These are phyloP conservation scores for Temnothorax curvispinosus DNA, from an alignment of 1,140 invertebrate species.

Conservation along the genomic window DNA sequence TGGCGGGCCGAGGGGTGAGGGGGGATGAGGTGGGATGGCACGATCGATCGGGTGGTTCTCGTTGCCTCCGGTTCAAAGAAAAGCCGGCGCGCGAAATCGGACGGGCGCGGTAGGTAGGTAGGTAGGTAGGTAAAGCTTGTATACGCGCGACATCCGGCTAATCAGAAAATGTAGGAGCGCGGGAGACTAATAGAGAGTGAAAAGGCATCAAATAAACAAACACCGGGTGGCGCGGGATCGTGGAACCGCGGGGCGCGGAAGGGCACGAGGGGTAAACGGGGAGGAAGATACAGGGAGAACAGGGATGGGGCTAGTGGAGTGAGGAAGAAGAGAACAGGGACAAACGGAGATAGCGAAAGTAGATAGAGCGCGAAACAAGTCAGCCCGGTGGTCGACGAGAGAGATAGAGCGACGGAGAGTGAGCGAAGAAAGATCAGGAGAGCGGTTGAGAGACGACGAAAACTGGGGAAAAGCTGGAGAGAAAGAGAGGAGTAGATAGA, in stretches of 20 bases:
- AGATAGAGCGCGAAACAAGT: slow-evolving; percentile 44
- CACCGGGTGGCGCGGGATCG: slow-evolving; percentile 75
- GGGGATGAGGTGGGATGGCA: slow-evolving; percentile 70
- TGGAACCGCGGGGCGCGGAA: slow-evolving; percentile 12
- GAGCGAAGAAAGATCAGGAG: slow-evolving; percentile 15
- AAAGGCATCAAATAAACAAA: slow-evolving; percentile 86
- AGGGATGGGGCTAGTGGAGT: slow-evolving; percentile 31
- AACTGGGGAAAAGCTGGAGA: slow-evolving; percentile 6
- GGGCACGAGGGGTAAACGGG: slow-evolving; percentile 41
- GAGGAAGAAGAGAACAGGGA: slow-evolving; percentile 41
- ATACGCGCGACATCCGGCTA: slow-evolving; percentile 84
- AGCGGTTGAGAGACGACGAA: slow-evolving; percentile 27
- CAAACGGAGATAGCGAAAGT: slow-evolving; percentile 54
- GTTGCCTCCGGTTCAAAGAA: slow-evolving; percentile 76
- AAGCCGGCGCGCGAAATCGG: slow-evolving; percentile 76
- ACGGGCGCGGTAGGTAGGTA: slow-evolving; percentile 75
- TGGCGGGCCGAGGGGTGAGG: slow-evolving; percentile 47
- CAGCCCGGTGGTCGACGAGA: slow-evolving; percentile 26
- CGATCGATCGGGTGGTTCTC: slow-evolving; percentile 75
- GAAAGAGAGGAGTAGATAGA: slow-evolving; percentile 4
- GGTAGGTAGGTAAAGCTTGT: slow-evolving; percentile 78
- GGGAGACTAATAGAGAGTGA: slow-evolving; percentile 86
- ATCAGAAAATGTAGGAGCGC: slow-evolving; percentile 86
- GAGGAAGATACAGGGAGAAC: slow-evolving; percentile 1
- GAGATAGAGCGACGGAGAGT: not conserved